Conservation (phyloP, 1,140 invertebrate species). For the Limonius californicus region DNA sequence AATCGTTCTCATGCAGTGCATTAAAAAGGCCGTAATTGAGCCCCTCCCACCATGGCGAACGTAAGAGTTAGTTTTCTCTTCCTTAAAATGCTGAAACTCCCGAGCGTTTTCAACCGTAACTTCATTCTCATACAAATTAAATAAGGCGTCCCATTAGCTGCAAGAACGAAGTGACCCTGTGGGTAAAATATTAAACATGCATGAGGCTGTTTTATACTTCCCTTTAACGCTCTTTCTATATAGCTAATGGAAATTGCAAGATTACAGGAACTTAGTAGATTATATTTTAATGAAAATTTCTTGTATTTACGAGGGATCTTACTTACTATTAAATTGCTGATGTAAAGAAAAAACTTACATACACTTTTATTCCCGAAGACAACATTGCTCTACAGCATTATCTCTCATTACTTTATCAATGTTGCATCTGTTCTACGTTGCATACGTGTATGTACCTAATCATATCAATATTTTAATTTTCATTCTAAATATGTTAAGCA, state of each 20-base stretch:
- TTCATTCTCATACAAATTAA: constrained; percentile 40
- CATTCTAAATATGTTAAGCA: too few relatives aligned
- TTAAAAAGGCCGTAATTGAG: too few relatives aligned
- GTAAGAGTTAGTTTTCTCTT: background rate
- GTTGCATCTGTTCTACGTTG: too few relatives aligned
- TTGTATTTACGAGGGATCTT: background rate
- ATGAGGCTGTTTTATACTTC: constrained; percentile 27
- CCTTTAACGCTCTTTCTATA: constrained; percentile 12
- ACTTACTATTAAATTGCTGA: too few relatives aligned
- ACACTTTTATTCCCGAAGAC: too few relatives aligned
- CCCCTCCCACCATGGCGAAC: background rate
- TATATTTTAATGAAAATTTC: constrained; percentile 13
- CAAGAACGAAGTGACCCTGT: constrained; percentile 39
- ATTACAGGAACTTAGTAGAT: constrained; percentile 9
- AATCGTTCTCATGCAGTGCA: too few relatives aligned
- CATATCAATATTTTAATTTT: too few relatives aligned
- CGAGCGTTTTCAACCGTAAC: constrained; percentile 30
- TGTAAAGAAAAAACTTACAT: too few relatives aligned
- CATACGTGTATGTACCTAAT: too few relatives aligned
- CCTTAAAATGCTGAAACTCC: constrained; percentile 14
- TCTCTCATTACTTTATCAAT: too few relatives aligned
- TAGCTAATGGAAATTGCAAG: constrained; percentile 9
- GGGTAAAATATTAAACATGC: constrained; percentile 41
- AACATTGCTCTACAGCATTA: too few relatives aligned
- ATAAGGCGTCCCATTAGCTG: constrained; percentile 39